Evolutionary conservation across 2,888 invertebrate genomes (phyloP), one percentile per base, ranked within the genome.

Genomic region (Hyposoter didymator): DNA sequence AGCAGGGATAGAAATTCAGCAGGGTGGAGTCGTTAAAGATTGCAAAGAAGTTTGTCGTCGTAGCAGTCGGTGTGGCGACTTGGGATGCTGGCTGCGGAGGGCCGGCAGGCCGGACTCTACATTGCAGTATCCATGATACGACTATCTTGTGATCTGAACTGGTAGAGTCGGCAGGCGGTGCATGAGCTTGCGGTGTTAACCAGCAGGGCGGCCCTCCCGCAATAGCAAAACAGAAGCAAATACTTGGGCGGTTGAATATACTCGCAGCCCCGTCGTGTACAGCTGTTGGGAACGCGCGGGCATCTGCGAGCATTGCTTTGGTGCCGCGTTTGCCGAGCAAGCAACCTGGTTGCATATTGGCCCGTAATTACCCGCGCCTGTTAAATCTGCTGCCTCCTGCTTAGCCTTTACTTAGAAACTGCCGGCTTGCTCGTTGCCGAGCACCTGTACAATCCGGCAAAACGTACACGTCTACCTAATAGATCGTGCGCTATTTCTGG

Each of bases 71-170:
- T 49, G 73, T 66, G 67, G 67, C 67, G 66, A 81, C 85, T 88
- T 86, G 86, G 88, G 85, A 86, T 87, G 88, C 87, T 88, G 89
- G 70, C 28, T 43, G 49, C 39, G 5, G 28, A 89, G 90, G 89
- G 88, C 89, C 64, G 66, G 32, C 32, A 49, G 35, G 43, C 47
- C 55, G 70, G 69, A 62, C 78, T 75, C 76, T 73, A 64, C 35
- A 70, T 70, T 14, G 35, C 59, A 62, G 90, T 91, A 91, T 91
- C 90, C 90, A 90, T 90, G 90, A 91, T 90, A 91, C 91, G 91
- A 90, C 92, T 91, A 92, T 92, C 91, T 91, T 89, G 91, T 90
- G 91, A 91, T 92, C 92, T 88, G 89, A 87, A 87, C 86, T 85
- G 88, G 90, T 89, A 59, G 4, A 88, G 87, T 52, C 66, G 73